Conservation (phyloP, 1,140 invertebrate species). For the Drosophila persimilis region DNA sequence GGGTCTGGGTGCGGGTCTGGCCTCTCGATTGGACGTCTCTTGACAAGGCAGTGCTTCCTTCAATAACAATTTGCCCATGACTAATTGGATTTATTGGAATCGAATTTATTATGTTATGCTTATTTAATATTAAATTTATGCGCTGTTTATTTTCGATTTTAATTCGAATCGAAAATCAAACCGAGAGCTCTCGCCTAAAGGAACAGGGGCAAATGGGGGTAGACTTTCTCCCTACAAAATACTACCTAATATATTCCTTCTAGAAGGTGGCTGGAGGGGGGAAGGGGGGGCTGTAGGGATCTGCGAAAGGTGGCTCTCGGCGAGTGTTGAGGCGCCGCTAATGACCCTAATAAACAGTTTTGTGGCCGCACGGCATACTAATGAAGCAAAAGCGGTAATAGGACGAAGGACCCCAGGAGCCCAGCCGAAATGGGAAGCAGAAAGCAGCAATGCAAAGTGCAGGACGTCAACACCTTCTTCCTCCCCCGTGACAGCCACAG, state of each 20-base stretch:
- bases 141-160: slow-evolving; percentile 68
- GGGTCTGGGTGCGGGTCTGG: background rate
- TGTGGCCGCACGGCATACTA: slow-evolving; percentile 74
- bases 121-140: slow-evolving; percentile 79
- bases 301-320: background rate
- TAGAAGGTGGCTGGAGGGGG: background rate
- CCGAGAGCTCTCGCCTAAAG: background rate
- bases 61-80: slow-evolving; percentile 82
- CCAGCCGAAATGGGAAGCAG: slow-evolving; percentile 19
- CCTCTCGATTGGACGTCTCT: slow-evolving; percentile 9
- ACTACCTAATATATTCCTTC: slow-evolving; percentile 6
- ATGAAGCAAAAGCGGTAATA: slow-evolving; percentile 39
- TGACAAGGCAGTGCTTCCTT: slow-evolving; percentile 52
- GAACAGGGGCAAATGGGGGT: too few relatives aligned
- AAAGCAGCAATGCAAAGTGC: slow-evolving; percentile 44
- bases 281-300: background rate
- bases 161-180: slow-evolving; percentile 4
- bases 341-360: slow-evolving; percentile 80
- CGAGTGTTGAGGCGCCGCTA: slow-evolving; percentile 66
- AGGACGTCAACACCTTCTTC: slow-evolving; percentile 70
- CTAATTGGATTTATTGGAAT: slow-evolving; percentile 82
- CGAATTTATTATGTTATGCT: slow-evolving; percentile 79
- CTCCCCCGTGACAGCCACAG: background rate
- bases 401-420: slow-evolving; percentile 24
- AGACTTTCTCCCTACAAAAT: background rate